phyloP scores from a whole-genome alignment of 2,797 vertebrate species.

The Sebastes miniatus region DNA sequence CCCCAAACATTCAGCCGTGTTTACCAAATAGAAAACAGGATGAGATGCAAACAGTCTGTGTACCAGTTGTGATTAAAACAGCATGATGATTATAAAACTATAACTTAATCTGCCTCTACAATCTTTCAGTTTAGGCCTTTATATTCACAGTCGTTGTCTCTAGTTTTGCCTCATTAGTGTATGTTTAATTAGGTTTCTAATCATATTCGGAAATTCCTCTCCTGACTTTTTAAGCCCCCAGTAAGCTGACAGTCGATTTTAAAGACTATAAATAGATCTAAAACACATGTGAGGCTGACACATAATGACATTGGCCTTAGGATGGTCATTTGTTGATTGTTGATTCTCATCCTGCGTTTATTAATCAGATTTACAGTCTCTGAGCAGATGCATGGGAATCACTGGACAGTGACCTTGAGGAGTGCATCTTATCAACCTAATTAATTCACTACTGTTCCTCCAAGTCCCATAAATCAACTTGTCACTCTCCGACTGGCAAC shows the following conservation, averaged over 20 bases:
- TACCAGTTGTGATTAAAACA: background rate
- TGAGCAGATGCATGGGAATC: constrained; percentile 28
- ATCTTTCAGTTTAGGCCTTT: background rate
- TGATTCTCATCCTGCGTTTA: constrained; percentile 10
- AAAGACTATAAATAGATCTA: background rate
- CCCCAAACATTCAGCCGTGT: background rate
- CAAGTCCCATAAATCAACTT: constrained; percentile 72
- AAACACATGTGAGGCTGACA: constrained; percentile 1
- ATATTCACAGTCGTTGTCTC: background rate
- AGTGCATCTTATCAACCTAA: constrained; percentile 62
- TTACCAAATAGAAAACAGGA: background rate
- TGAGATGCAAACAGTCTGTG: background rate
- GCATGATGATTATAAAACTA: background rate
- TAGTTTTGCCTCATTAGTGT: background rate
- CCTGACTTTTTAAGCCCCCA: background rate
- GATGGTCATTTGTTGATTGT: constrained; percentile 13
- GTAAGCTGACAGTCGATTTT: background rate
- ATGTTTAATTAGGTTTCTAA: background rate
- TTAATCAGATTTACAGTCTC: constrained; percentile 41
- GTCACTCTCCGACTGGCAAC: constrained; percentile 57
- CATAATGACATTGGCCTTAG: constrained; percentile 1
- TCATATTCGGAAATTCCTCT: background rate
- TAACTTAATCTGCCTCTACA: background rate
- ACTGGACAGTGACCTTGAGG: constrained; percentile 66
- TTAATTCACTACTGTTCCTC: constrained; percentile 66